Conservation (phyloP, 1,140 invertebrate genomes). For the Aricia agestis region DNA sequence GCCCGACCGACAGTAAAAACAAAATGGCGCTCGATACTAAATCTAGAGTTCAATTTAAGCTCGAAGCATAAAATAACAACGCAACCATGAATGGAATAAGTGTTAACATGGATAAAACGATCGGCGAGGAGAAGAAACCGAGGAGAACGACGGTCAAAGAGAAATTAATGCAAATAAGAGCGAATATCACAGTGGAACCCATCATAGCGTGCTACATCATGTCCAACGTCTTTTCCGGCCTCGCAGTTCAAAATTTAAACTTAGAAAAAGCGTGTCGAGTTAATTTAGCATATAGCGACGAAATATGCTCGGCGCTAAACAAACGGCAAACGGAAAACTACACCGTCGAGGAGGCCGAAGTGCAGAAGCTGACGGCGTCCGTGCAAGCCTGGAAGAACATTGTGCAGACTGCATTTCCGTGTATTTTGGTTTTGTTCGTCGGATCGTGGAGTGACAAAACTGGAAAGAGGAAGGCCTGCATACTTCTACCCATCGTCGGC, state of each 20-base stretch:
- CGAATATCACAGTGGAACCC: constrained; percentile 78
- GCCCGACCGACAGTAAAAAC: not conserved
- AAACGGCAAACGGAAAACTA: constrained; percentile 70
- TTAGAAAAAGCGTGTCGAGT: constrained; percentile 80
- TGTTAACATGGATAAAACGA: constrained; percentile 48
- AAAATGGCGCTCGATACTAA: constrained; percentile 1
- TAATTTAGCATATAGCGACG: constrained; percentile 75
- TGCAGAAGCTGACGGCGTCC: constrained; percentile 77
- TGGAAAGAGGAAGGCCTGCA: constrained; percentile 77
- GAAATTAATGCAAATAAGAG: constrained; percentile 57
- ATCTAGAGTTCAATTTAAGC: not conserved
- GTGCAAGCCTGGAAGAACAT: constrained; percentile 77
- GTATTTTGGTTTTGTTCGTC: constrained; percentile 76
- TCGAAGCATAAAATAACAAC: not conserved
- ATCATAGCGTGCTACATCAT: constrained; percentile 77
- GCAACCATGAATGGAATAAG: constrained; percentile 61
- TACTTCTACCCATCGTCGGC: constrained; percentile 75
- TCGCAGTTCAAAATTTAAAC: constrained; percentile 78
- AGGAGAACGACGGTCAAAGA: constrained; percentile 50
- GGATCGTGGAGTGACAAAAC: constrained; percentile 79
- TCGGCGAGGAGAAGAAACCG: constrained; percentile 43
- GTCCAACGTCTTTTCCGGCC: constrained; percentile 76
- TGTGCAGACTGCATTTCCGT: constrained; percentile 75
- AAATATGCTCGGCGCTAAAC: constrained; percentile 77
- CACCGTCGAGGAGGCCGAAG: constrained; percentile 71